Evolutionary conservation across 2,888 invertebrate genomes (phyloP), one percentile per base, ranked within the genome.

Genomic region (Caenorhabditis japonica): DNA sequence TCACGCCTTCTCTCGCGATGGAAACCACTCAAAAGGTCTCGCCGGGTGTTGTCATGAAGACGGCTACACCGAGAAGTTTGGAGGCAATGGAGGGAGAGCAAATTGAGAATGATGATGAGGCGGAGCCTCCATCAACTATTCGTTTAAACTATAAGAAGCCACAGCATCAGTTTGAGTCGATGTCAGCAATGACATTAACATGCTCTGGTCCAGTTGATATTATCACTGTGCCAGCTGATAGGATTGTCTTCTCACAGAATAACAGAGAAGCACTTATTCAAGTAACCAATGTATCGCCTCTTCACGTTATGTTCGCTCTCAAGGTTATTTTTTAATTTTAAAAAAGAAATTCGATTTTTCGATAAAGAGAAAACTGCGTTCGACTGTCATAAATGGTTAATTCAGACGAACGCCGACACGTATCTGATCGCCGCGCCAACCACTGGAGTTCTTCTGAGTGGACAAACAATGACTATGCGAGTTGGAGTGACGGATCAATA

Each of bases 341-440:
- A n/a, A n/a, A n/a, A n/a, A n/a, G n/a, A n/a, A n/a, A n/a, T n/a
- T n/a, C n/a, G n/a, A n/a, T n/a, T n/a, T n/a, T n/a, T n/a, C n/a
- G n/a, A n/a, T n/a, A n/a, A n/a, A n/a, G n/a, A n/a, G n/a, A n/a
- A n/a, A n/a, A n/a, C n/a, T n/a, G n/a, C n/a, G n/a, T n/a, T n/a
- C n/a, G n/a, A n/a, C n/a, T n/a, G n/a, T n/a, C n/a, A n/a, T n/a
- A n/a, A n/a, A n/a, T n/a, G n/a, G n/a, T n/a, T n/a, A n/a, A n/a
- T 58, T 13, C 47, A 68, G 61, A 73, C 73, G 7, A 73, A 73
- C 38, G 73, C 73, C 8, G 68, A 73, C 39, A 68, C 66, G 4
- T 51, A 68, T 58, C 38, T 73, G 38, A 53, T 73, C 21, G 73
- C 73, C 19, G 66, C 73, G 2, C 73, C 73, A 33, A 73, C 73